These are phyloP conservation scores for Halocynthia roretzi DNA, from an alignment of 23 tunicate species.

Conservation along the genomic window DNA sequence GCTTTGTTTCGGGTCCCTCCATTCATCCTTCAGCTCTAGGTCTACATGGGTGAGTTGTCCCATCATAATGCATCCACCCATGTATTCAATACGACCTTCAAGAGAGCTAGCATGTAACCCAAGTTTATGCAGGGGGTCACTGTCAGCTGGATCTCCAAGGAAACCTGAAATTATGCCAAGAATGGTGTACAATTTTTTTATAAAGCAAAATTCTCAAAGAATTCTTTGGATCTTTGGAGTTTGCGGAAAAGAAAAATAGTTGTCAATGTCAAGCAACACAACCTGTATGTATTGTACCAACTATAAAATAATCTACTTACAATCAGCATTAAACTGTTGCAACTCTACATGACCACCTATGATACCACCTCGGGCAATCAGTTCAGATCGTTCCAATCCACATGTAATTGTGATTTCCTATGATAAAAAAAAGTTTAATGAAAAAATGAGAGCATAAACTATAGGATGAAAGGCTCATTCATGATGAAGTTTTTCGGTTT, in stretches of 20 bases:
- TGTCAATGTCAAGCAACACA: too few species aligned
- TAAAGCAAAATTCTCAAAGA: background rate
- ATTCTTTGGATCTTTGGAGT: background rate
- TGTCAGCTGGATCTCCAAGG: constrained; percentile 41
- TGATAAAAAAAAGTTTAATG: background rate
- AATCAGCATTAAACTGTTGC: constrained; percentile 50
- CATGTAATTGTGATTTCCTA: constrained; percentile 70
- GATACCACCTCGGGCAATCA: constrained; percentile 73
- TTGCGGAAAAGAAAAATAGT: too few species aligned
- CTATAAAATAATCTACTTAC: constrained; percentile 19
- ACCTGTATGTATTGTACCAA: too few species aligned
- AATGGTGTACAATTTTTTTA: too few species aligned
- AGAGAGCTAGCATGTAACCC: constrained; percentile 39
- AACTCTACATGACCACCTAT: constrained; percentile 86
- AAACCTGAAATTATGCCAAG: constrained; percentile 16
- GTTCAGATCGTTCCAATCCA: constrained; percentile 48
- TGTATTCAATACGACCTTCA: constrained; percentile 83
- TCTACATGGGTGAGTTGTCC: constrained; percentile 63
- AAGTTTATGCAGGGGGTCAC: constrained; percentile 63
- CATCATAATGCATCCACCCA: constrained; percentile 93
- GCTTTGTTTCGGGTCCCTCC: constrained; percentile 48
- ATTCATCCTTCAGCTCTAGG: constrained; percentile 66
- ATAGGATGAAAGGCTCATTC: too few species aligned
- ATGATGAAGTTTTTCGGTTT: too few species aligned
- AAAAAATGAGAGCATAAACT: too few species aligned